Evolutionary conservation across 2,888 invertebrate species (phyloP).

Genomic region (Microctonus aethiopoides): DNA sequence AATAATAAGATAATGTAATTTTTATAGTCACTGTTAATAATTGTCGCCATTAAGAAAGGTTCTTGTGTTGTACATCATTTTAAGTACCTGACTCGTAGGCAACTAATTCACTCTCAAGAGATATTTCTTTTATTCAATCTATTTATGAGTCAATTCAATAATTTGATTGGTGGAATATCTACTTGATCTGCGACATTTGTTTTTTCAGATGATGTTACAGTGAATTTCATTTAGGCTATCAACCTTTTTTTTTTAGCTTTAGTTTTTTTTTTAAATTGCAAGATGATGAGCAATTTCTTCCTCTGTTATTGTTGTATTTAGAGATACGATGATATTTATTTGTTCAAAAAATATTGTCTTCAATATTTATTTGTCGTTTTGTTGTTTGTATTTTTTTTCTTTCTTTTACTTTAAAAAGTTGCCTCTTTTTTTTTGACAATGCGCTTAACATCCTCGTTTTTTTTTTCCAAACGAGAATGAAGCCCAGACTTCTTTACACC

Average conservation of each 20-base stretch:
- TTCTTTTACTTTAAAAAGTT: background rate
- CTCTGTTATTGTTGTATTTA: background rate
- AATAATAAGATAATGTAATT: too few species aligned
- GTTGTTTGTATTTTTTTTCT: background rate
- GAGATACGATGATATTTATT: background rate
- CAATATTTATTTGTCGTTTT: background rate
- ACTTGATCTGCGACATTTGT: too few species aligned
- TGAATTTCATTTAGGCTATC: background rate
- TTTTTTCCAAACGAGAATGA: background rate
- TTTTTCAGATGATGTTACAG: background rate
- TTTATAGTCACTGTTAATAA: too few species aligned
- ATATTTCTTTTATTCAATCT: too few species aligned
- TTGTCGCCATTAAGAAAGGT: too few species aligned
- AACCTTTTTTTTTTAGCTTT: background rate
- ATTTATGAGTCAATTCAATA: too few species aligned
- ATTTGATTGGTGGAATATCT: too few species aligned
- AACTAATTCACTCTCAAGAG: too few species aligned
- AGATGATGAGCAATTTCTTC: background rate
- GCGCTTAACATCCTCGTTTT: background rate
- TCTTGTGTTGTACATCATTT: too few species aligned
- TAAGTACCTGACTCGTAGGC: too few species aligned
- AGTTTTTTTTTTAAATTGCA: background rate
- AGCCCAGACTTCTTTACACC: background rate
- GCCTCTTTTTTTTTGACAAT: background rate
- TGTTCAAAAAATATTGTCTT: background rate